Evolutionary conservation across 2,888 invertebrate species (phyloP).

Genomic region (Theretra japonica): DNA sequence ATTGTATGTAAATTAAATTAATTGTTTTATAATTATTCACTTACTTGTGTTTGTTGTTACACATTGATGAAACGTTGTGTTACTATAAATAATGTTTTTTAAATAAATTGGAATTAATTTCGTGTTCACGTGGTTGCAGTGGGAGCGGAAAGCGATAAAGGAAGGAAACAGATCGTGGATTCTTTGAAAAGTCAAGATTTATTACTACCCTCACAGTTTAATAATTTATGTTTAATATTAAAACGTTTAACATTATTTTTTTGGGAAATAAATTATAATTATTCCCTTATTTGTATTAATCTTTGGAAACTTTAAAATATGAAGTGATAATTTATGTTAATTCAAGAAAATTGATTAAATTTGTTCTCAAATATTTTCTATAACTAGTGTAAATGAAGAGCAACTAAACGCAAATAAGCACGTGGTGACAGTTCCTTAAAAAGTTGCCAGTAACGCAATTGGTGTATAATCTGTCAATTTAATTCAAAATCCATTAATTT

Average conservation of each 20-base stretch:
- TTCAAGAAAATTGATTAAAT: not conserved
- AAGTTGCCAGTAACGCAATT: not conserved
- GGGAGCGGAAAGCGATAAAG: conserved; percentile 10
- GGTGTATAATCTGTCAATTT: not conserved
- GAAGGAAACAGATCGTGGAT: conserved; percentile 1
- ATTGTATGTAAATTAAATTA: not conserved
- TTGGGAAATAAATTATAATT: not conserved
- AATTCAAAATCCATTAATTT: no score
- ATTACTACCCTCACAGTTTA: conserved; percentile 24
- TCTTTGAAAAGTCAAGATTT: not conserved
- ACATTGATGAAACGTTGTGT: conserved; percentile 13
- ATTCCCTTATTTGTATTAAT: not conserved
- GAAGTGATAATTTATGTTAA: not conserved
- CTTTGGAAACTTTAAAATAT: no score
- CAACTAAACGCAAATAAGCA: conserved; percentile 9
- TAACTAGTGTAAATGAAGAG: no score
- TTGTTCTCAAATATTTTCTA: not conserved
- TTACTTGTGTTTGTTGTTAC: conserved; percentile 1
- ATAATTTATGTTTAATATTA: not conserved
- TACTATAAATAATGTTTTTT: not conserved
- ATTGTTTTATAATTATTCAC: not conserved
- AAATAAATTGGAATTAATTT: not conserved
- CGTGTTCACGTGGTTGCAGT: conserved; percentile 21
- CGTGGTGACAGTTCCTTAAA: conserved; percentile 11
- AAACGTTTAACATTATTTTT: not conserved